Conservation (phyloP, 2,797 vertebrate species). For the Falco concolor region DNA sequence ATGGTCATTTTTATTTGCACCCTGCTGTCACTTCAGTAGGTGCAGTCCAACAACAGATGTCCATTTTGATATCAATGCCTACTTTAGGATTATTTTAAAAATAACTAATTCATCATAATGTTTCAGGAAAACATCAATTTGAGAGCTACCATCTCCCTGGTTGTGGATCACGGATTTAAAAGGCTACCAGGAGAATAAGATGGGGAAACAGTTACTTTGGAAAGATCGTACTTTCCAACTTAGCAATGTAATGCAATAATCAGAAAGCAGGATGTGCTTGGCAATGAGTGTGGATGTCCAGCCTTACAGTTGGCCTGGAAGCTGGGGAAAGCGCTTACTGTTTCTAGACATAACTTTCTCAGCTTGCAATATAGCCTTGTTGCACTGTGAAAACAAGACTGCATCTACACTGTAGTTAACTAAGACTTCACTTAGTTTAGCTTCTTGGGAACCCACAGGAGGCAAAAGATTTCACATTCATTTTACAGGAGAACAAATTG, state of each 20-base stretch:
- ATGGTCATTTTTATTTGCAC: not conserved
- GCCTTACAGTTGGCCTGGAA: not conserved
- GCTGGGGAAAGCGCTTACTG: not conserved
- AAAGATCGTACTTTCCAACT: not conserved
- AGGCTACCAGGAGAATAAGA: not conserved
- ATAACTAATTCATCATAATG: not conserved
- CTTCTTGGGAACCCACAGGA: not conserved
- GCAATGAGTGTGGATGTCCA: not conserved
- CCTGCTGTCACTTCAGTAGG: not conserved
- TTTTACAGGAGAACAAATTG: not conserved
- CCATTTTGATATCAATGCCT: not conserved
- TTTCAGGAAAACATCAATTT: not conserved
- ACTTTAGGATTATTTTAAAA: not conserved
- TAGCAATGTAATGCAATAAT: not conserved
- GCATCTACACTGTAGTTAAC: not conserved
- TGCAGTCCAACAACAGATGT: constrained; percentile 1
- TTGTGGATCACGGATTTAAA: not conserved
- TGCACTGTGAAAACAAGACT: not conserved
- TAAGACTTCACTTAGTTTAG: not conserved
- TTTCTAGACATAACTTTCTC: not conserved
- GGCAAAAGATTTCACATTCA: not conserved
- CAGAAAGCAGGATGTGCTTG: not conserved
- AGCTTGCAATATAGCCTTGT: not conserved
- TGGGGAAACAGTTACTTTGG: not conserved
- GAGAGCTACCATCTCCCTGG: not conserved